phyloP scores from a whole-genome alignment of 2,113 vertebrate species.

The Ahaetulla prasina region DNA sequence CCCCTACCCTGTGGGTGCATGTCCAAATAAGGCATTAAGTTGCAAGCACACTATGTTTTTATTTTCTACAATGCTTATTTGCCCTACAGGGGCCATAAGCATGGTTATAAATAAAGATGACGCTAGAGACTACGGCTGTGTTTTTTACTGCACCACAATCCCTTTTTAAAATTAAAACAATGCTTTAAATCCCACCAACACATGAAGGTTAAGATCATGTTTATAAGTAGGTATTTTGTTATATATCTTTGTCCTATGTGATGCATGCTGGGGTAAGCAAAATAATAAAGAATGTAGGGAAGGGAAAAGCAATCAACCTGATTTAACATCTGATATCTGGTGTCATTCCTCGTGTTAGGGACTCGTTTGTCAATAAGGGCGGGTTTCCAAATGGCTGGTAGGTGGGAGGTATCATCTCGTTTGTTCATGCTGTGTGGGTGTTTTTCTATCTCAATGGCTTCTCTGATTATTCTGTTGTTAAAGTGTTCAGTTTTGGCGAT shows the following conservation, averaged over 20 bases:
- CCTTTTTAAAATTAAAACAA: not conserved
- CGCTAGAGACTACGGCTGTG: not conserved
- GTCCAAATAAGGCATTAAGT: not conserved
- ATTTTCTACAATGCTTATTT: not conserved
- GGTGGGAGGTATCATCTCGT: too few relatives aligned
- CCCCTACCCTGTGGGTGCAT: not conserved
- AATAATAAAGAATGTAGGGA: not conserved
- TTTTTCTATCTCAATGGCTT: too few relatives aligned
- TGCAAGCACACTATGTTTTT: not conserved
- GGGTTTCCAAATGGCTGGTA: too few relatives aligned
- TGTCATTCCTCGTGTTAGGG: too few relatives aligned
- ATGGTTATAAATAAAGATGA: not conserved
- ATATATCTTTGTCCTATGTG: not conserved
- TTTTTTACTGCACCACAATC: not conserved
- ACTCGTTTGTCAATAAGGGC: too few relatives aligned
- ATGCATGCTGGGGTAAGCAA: not conserved
- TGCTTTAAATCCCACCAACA: not conserved
- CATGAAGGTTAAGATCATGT: not conserved
- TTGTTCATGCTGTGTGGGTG: too few relatives aligned
- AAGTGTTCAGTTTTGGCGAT: too few relatives aligned
- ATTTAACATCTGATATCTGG: conserved; percentile 44
- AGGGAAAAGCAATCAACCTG: conserved; percentile 29
- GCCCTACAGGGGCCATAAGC: not conserved
- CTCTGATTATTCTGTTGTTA: too few relatives aligned
- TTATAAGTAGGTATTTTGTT: not conserved